phyloP scores from a whole-genome alignment of 2,888 invertebrate genomes.

The Drosophila helvetica region DNA sequence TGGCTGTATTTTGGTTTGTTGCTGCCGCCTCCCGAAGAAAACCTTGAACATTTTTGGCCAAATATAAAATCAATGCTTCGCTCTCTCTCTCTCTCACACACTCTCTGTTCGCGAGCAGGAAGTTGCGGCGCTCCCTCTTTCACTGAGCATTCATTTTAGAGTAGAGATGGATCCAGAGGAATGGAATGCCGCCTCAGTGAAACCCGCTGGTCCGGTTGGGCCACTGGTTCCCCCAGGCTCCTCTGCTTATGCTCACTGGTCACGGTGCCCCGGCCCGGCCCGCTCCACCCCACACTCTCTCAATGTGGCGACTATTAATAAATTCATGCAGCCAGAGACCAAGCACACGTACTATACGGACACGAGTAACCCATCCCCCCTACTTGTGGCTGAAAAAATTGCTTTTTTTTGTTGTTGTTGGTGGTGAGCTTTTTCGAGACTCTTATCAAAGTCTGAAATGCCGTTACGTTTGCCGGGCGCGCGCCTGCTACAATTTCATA shows the following conservation, averaged over 20 bases:
- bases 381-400: slow-evolving; percentile 24
- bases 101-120: not conserved
- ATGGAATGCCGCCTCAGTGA: slow-evolving; percentile 11
- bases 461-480: slow-evolving; percentile 2
- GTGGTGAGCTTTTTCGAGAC: slow-evolving; percentile 43
- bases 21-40: slow-evolving; percentile 34
- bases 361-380: slow-evolving; percentile 27
- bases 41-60: slow-evolving; percentile 65
- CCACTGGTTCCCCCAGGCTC: slow-evolving; percentile 24
- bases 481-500: slow-evolving; percentile 21
- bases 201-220: slow-evolving; percentile 51
- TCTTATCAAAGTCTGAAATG: slow-evolving; percentile 36
- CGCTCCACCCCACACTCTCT: not conserved
- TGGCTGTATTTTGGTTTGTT: slow-evolving; percentile 37
- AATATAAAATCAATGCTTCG: slow-evolving; percentile 71
- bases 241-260: not conserved
- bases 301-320: slow-evolving; percentile 40
- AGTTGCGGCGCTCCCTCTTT: not conserved
- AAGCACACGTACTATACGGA: slow-evolving; percentile 1
- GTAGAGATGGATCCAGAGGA: slow-evolving; percentile 7
- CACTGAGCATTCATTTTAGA: not conserved
- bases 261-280: not conserved
- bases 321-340: slow-evolving; percentile 37
- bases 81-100: slow-evolving; percentile 49
- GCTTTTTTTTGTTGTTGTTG: slow-evolving; percentile 16